Evolutionary conservation across 2,888 invertebrate species (phyloP).

Genomic region (Hypena proboscidalis): DNA sequence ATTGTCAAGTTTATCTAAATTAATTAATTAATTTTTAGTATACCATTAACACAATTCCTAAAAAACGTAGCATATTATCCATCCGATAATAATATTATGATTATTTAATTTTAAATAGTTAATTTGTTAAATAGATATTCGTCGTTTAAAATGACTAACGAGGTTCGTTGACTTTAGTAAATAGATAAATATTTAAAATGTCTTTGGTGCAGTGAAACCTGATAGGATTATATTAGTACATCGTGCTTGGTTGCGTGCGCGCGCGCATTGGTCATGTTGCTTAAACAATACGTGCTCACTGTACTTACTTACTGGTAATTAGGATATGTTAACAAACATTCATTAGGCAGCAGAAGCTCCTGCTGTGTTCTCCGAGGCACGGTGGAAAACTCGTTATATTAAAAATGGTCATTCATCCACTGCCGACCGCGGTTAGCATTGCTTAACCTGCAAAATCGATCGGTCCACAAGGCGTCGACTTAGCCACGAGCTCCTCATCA

Average conservation of each 20-base stretch:
- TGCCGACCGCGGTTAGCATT: no score
- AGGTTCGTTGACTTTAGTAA: constrained; percentile 36
- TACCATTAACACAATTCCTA: no score
- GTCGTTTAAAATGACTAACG: constrained; percentile 21
- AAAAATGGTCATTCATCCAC: no score
- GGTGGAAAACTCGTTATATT: no score
- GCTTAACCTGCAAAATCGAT: no score
- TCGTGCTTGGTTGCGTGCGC: constrained; percentile 29
- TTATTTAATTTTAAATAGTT: constrained; percentile 10
- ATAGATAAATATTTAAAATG: constrained; percentile 42
- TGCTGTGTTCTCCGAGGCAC: no score
- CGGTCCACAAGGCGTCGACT: no score
- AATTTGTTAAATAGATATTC: constrained; percentile 31
- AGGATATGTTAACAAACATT: constrained; percentile 32
- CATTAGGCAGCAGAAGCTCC: constrained; percentile 13
- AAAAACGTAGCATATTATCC: no score
- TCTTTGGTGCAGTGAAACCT: constrained; percentile 40
- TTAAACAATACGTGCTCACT: constrained; percentile 34
- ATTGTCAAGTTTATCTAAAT: no score
- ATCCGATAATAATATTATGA: not conserved
- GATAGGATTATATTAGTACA: constrained; percentile 36
- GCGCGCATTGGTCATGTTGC: constrained; percentile 26
- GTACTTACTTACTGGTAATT: constrained; percentile 30
- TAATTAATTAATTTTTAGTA: no score
- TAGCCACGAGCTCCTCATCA: no score